Evolutionary conservation across 2,888 invertebrate genomes (phyloP), one percentile per base, ranked within the genome.

Genomic region (Phengaris arion): DNA sequence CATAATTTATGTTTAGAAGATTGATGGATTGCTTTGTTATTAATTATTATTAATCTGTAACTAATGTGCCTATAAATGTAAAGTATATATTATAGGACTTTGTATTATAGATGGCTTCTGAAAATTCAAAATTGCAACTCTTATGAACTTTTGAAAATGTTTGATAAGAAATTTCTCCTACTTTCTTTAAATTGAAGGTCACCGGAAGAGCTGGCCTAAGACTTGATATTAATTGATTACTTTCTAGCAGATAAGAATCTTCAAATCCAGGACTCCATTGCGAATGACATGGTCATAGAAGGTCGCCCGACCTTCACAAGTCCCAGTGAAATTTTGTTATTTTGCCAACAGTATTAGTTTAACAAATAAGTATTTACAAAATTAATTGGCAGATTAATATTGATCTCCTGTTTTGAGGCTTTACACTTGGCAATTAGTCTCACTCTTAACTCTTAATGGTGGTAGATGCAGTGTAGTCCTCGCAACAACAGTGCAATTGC

Each of bases 31-130:
- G 91, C 90, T 90, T 91, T 87, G 87, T 91, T 92, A 54, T 72
- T 72, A 72, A 72, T 72, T 72, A 72, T 72, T 54, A 72, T 72
- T 91, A 88, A 90, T 90, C 87, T 89, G 87, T 90, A 92, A 93
- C 92, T 91, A 89, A 92, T 92, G 93, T 93, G 92, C 93, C 93
- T 93, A 92, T 92, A 91, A 91, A 89, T 91, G 87, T 91, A 92
- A 93, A 92, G 87, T 93, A 91, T 89, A 87, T 79, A 79, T 86
- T 70, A 89, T 92, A 93, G 92, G 91, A 89, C 88, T 90, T 81
- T 88, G 87, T 89, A 85, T 89, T 90, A 89, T 89, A 87, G 88
- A 91, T 86, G 85, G 87, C 87, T 89, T 90, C 82, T 10, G 72
- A 52, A 52, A 85, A 87, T 89, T 86, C 80, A 86, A 89, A 90